A percentile compares a stretch with the other conserved stretches of the same genome.
Evolutionary conservation across 1,140 invertebrate genomes (phyloP).

Genomic region (Mya arenaria): DNA sequence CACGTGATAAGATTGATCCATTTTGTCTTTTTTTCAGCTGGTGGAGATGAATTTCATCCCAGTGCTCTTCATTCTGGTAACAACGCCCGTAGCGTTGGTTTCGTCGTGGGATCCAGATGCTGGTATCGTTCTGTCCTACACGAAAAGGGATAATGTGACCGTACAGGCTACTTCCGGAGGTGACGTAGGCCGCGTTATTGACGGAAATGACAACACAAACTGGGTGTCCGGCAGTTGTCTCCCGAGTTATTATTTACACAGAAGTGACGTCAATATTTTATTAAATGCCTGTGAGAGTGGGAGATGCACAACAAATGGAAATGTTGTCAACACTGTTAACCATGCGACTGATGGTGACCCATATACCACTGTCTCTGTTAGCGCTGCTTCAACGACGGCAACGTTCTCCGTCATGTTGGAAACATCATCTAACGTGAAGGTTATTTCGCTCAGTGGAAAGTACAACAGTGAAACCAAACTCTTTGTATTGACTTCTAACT

Average conservation of each 20-base stretch:
- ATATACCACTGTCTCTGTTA: conserved; percentile 18
- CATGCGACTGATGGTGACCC: conserved; percentile 49
- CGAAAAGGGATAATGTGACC: conserved; percentile 55
- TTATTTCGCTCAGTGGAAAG: conserved; percentile 58
- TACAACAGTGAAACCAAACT: conserved; percentile 46
- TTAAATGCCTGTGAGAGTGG: conserved; percentile 35
- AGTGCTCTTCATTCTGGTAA: too few species aligned
- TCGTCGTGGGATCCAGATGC: conserved; percentile 72
- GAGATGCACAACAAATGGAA: conserved; percentile 22
- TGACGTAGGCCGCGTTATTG: conserved; percentile 36
- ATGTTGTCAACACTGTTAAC: background rate
- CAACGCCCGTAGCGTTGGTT: too few species aligned
- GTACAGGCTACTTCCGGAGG: conserved; percentile 52
- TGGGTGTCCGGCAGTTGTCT: conserved; percentile 65
- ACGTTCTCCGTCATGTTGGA: conserved; percentile 34
- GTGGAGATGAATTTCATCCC: too few species aligned
- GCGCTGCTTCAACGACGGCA: background rate
- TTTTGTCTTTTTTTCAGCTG: too few species aligned
- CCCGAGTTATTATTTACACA: conserved; percentile 54
- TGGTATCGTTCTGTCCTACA: conserved; percentile 62
- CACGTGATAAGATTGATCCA: too few species aligned
- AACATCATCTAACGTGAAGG: background rate
- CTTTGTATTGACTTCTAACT: background rate
- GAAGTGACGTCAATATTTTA: conserved; percentile 59
- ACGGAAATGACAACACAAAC: conserved; percentile 65